Evolutionary conservation across 2,113 vertebrate species (phyloP), one percentile per base, ranked within the genome.

Genomic region (Gadus macrocephalus): DNA sequence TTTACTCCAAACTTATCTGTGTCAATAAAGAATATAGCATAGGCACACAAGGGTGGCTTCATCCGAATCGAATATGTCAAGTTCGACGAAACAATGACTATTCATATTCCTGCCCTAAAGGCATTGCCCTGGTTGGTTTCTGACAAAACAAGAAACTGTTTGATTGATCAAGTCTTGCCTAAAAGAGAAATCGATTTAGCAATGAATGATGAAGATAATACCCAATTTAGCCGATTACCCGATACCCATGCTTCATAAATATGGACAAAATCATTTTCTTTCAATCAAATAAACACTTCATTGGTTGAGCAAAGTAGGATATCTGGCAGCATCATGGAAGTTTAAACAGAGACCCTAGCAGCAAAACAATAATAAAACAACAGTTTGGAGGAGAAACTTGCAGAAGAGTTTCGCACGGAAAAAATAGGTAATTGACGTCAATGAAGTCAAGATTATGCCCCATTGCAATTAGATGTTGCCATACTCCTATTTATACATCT

Each of bases 1-100:
- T 90, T 88, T 81, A 83, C 79, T 80, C 82, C 42, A 86, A 88
- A 89, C 79, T 73, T 86, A 89, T 90, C 88, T 89, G 85, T 89
- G 88, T 87, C 87, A 88, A 88, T 89, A 89, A 83, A 85, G 87
- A 75, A 87, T 85, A 87, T 67, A 78, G 53, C 72, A 66, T 53
- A 53, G 55, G 63, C 69, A 65, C 55, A 67, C 42, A 49, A 11
- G 56, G 68, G 69, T 58, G 60, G 61, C 65, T 14, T 62, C 66
- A 60, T 15, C 59, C 69, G 67, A 73, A 83, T 81, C 68, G 56
- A 70, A 70, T 83, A 68, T 68, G 73, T 76, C 64, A 77, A 64
- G 69, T 53, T 17, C 76, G 75, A 76, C 72, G 70, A 80, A 81
- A 81, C 71, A 78, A 72, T 42, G 53, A 15, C 42, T 67, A 25